Evolutionary conservation across 2,888 invertebrate genomes (phyloP).

Genomic region (Scaptomyza reducta): DNA sequence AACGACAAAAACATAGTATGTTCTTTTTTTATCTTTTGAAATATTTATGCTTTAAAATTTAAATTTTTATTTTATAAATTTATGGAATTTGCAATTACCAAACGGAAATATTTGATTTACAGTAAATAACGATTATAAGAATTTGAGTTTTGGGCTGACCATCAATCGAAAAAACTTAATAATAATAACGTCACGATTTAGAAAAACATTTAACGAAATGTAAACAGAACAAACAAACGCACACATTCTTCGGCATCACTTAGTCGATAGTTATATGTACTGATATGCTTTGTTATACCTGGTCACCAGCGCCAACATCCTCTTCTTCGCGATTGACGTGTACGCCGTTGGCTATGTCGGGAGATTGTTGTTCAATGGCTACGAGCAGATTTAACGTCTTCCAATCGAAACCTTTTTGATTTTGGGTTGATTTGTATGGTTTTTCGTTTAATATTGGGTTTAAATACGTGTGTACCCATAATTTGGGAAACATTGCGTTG

Average conservation of each 20-base stretch:
- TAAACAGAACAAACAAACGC: slow-evolving; percentile 69
- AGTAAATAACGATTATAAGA: slow-evolving; percentile 4
- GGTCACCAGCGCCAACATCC: slow-evolving; percentile 98
- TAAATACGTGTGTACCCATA: slow-evolving; percentile 9
- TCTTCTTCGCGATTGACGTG: slow-evolving; percentile 93
- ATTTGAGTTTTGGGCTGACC: slow-evolving; percentile 31
- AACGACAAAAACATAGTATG: too few species aligned
- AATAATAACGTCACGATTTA: slow-evolving; percentile 31
- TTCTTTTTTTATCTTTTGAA: too few species aligned
- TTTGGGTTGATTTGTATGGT: slow-evolving; percentile 50
- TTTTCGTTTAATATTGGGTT: slow-evolving; percentile 35
- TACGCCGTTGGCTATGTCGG: slow-evolving; percentile 97
- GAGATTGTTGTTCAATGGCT: slow-evolving; percentile 98
- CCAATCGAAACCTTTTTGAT: slow-evolving; percentile 96
- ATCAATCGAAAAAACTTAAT: slow-evolving; percentile 36
- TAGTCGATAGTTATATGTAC: slow-evolving; percentile 39
- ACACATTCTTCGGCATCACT: slow-evolving; percentile 56
- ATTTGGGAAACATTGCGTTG: slow-evolving; percentile 6
- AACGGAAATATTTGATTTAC: not conserved
- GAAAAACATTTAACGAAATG: slow-evolving; percentile 56
- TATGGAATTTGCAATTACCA: not conserved
- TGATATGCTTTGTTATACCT: slow-evolving; percentile 87
- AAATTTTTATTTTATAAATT: not conserved
- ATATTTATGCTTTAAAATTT: not conserved
- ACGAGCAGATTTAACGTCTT: slow-evolving; percentile 99